Conservation (phyloP, 2,797 vertebrate genomes). For the Macrochelys suwanniensis region DNA sequence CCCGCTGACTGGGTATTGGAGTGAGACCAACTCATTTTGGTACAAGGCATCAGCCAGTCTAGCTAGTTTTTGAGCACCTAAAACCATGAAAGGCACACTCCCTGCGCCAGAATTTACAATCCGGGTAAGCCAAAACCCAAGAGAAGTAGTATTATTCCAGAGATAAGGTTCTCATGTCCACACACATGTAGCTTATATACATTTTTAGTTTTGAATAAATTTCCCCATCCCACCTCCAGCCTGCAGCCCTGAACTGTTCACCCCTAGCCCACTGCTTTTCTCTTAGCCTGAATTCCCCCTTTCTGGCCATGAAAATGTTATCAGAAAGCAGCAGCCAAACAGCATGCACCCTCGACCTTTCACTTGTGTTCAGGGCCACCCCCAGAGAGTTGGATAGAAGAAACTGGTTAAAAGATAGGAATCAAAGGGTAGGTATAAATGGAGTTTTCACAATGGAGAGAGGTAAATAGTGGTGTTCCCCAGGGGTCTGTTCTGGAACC, state of each 20-base stretch:
- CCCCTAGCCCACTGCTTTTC: neutral
- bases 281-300: neutral
- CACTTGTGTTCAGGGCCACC: neutral
- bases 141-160: neutral
- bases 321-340: neutral
- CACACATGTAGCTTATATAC: rapidly evolving
- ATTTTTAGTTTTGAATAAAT: neutral
- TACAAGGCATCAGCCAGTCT: neutral
- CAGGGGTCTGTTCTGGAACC: no score
- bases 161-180: neutral
- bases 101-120: neutral
- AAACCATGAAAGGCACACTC: neutral
- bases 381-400: neutral
- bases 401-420: no score
- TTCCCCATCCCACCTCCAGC: neutral
- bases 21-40: neutral
- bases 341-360: neutral
- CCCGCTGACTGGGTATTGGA: neutral
- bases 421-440: no score
- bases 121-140: neutral
- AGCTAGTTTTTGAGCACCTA: neutral
- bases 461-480: no score
- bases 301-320: neutral
- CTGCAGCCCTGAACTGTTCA: neutral
- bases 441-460: no score